These are phyloP conservation scores for Crotophaga sulcirostris DNA, from an alignment of 2,113 vertebrate species.

Conservation along the genomic window DNA sequence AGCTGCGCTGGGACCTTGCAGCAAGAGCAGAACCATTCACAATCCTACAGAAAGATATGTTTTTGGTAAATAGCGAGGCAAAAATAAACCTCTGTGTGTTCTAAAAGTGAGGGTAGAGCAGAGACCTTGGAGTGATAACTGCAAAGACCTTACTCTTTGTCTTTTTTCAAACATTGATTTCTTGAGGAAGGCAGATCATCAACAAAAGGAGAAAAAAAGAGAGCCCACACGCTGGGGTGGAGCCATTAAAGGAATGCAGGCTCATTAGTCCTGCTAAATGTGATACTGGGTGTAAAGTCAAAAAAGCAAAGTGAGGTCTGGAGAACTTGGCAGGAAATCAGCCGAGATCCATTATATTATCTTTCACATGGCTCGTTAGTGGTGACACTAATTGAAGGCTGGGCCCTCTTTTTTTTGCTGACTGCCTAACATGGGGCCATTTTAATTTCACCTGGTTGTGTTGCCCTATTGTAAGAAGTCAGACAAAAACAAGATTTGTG, in stretches of 20 bases:
- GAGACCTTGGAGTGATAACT: not conserved
- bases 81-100: not conserved
- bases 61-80: not conserved
- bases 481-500: constrained; percentile 27
- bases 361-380: constrained; percentile 28
- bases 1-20: not conserved
- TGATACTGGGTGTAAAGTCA: not conserved
- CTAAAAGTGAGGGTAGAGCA: not conserved
- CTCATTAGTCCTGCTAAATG: constrained; percentile 61
- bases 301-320: constrained; percentile 52
- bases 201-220: not conserved
- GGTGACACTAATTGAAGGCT: constrained; percentile 47
- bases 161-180: not conserved
- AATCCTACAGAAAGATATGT: not conserved
- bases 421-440: not conserved
- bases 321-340: constrained; percentile 46
- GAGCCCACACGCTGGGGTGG: not conserved
- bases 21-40: not conserved
- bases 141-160: not conserved
- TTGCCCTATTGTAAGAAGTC: not conserved
- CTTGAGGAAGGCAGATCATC: not conserved
- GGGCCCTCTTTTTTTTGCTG: not conserved
- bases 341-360: constrained; percentile 35
- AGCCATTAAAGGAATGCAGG: constrained; percentile 38
- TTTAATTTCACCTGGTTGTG: constrained; percentile 18